These are phyloP conservation scores for Gymnocypris eckloni DNA, from an alignment of 2,797 vertebrate species.

Conservation along the genomic window DNA sequence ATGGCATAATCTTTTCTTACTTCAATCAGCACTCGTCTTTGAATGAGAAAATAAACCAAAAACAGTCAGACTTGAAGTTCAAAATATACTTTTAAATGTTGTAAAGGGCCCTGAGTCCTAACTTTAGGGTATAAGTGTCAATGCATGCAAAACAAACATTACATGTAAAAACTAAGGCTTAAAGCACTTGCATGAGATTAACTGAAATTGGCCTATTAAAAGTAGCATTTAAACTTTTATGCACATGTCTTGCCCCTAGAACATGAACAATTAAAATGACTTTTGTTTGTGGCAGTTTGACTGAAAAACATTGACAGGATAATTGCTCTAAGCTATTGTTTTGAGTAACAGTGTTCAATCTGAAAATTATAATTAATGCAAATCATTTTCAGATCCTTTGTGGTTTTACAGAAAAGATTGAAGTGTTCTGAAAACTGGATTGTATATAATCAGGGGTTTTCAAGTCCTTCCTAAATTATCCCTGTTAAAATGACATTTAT, in stretches of 20 bases:
- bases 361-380: background rate
- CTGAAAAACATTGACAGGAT: background rate
- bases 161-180: background rate
- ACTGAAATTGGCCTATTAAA: background rate
- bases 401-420: background rate
- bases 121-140: background rate
- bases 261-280: background rate
- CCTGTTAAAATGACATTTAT: background rate
- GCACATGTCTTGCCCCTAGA: background rate
- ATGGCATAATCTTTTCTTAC: background rate
- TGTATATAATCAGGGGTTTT: background rate
- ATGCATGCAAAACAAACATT: background rate
- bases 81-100: background rate
- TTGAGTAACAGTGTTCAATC: background rate
- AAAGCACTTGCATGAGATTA: background rate
- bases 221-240: background rate
- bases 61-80: background rate
- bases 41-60: constrained; percentile 11
- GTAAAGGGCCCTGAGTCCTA: background rate
- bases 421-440: background rate
- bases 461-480: background rate
- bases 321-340: background rate
- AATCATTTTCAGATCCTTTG: background rate
- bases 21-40: background rate
- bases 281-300: background rate